Evolutionary conservation across 2,888 invertebrate genomes (phyloP), one percentile per base, ranked within the genome.

Genomic region (Lycaena phlaeas): DNA sequence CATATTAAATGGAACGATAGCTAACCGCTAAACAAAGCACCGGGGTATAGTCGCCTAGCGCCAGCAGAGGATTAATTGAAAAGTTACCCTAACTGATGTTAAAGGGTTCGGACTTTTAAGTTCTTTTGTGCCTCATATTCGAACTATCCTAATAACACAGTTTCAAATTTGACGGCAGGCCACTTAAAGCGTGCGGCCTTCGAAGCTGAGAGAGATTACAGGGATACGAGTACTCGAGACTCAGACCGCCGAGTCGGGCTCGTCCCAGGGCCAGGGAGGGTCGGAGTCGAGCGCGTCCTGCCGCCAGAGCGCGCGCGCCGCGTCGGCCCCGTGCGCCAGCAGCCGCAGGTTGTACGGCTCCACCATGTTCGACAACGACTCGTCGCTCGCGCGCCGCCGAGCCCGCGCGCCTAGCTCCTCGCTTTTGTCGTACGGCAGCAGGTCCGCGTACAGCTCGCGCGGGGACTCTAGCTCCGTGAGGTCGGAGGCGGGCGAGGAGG

Each of bases 211-310:
- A n/a, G 5, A 9, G 36, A n/a, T 9, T 15, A 22, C 11, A 12
- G n/a, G 18, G 12, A 17, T 12, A 12, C 27, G 6, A 7, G 10
- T 12, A 25, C 25, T n/a, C 11, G 7, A 14, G 14, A 29, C 22
- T 79, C 81, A 85, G 29, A 85, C 84, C 40, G 79, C 71, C 3
- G 81, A 81, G 64, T 85, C 85, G 12, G 84, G 78, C 54, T 78
- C 76, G 55, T 75, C 76, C 75, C 79, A 77, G n/a, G 77, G 78
- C 81, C 82, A 82, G 27, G 82, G 81, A 59, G 82, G 79, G 52
- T 58, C 72, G 40, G 75, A 44, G 61, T 82, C 82, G 34, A 84
- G 59, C 46, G 85, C 85, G 68, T 85, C 79, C 64, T 85, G 85
- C 1, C 85, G 70, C 84, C 84, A 85, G 51, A 85, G 71, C 38